Conservation (phyloP, 1,140 invertebrate species). For the Calycopis cecrops region DNA sequence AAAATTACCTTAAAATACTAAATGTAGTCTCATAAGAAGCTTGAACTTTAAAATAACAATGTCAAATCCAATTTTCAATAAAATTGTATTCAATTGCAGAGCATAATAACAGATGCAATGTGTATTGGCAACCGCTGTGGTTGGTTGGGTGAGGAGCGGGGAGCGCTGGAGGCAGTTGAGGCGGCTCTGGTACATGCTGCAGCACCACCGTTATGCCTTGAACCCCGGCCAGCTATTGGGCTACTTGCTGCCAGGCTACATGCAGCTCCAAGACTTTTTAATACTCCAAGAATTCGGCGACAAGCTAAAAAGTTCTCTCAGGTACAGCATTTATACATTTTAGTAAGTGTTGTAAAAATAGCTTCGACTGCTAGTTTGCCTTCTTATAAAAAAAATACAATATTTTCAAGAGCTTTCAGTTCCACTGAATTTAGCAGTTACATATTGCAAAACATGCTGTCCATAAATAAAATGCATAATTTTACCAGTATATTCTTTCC, state of each 20-base stretch:
- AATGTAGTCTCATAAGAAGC: too few species aligned
- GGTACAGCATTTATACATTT: too few species aligned
- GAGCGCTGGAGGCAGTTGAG: slow-evolving; percentile 86
- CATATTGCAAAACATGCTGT: too few species aligned
- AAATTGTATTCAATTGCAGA: slow-evolving; percentile 66
- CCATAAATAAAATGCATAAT: neutral
- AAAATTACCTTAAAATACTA: too few species aligned
- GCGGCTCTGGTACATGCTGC: slow-evolving; percentile 89
- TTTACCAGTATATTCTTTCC: too few species aligned
- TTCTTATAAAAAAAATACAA: too few species aligned
- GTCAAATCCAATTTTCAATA: too few species aligned
- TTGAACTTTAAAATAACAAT: too few species aligned
- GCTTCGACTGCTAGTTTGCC: too few species aligned
- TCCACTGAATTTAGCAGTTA: too few species aligned
- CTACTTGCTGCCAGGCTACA: slow-evolving; percentile 84
- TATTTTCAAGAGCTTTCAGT: neutral
- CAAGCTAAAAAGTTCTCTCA: slow-evolving; percentile 86
- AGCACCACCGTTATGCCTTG: slow-evolving; percentile 89
- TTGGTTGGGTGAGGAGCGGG: slow-evolving; percentile 86
- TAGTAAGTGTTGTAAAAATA: too few species aligned
- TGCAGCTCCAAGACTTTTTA: slow-evolving; percentile 83
- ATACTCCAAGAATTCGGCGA: slow-evolving; percentile 83
- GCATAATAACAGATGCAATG: slow-evolving; percentile 84
- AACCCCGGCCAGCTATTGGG: slow-evolving; percentile 88
- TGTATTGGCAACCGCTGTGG: slow-evolving; percentile 79